phyloP scores from a whole-genome alignment of 2,113 vertebrate species.

The Prietella phreatophila region DNA sequence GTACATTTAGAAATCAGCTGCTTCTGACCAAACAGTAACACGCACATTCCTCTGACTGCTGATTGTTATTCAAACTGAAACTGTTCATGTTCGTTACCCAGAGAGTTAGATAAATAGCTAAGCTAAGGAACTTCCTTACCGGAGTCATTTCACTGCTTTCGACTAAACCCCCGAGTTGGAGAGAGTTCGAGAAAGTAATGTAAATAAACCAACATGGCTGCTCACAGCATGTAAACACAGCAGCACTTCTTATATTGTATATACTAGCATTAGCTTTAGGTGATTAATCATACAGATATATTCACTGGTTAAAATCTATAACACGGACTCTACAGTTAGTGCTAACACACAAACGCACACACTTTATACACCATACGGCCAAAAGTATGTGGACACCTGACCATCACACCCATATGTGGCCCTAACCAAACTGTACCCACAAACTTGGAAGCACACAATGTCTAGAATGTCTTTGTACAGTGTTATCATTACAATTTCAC shows the following conservation, averaged over 20 bases:
- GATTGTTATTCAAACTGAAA: neutral
- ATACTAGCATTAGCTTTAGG: neutral
- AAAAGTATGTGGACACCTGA: too few relatives aligned
- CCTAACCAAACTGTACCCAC: too few relatives aligned
- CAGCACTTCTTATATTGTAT: neutral
- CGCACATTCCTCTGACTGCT: neutral
- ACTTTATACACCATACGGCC: too few relatives aligned
- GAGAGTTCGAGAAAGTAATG: neutral
- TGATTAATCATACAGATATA: neutral
- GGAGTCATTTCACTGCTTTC: neutral
- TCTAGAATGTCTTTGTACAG: too few relatives aligned
- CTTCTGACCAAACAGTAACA: too few relatives aligned
- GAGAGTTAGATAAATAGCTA: neutral
- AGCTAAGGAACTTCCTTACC: neutral
- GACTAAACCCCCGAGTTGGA: neutral
- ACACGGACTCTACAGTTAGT: neutral
- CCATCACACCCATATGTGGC: too few relatives aligned
- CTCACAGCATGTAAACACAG: neutral
- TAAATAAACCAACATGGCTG: neutral
- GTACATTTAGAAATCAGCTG: neutral
- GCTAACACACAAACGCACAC: too few relatives aligned
- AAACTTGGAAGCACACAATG: too few relatives aligned
- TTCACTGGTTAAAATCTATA: neutral
- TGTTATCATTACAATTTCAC: too few relatives aligned
- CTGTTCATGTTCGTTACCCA: neutral